These are phyloP conservation scores for Riparia riparia DNA, from an alignment of 2,113 vertebrate genomes.

Conservation along the genomic window DNA sequence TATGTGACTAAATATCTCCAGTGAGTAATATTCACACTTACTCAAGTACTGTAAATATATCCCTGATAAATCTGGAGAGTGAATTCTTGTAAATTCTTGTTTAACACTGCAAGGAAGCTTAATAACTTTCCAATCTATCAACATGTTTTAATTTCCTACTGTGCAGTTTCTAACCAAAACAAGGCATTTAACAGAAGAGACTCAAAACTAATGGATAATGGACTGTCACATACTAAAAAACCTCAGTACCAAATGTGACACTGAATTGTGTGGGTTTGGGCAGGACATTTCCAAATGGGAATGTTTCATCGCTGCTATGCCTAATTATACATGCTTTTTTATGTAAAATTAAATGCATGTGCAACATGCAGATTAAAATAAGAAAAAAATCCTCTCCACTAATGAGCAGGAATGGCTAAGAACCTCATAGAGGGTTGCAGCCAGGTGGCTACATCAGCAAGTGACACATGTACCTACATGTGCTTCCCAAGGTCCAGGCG, in stretches of 20 bases:
- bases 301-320: background rate
- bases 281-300: background rate
- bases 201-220: background rate
- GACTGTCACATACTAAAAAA: background rate
- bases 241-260: background rate
- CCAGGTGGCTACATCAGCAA: background rate
- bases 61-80: conserved; percentile 65
- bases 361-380: background rate
- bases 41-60: conserved; percentile 71
- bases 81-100: conserved; percentile 72
- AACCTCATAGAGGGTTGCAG: background rate
- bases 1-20: conserved; percentile 73
- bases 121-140: conserved; percentile 73
- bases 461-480: background rate
- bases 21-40: conserved; percentile 73
- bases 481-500: background rate
- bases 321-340: background rate
- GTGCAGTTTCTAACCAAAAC: background rate
- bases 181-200: conserved; percentile 23
- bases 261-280: background rate
- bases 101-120: conserved; percentile 68
- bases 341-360: background rate
- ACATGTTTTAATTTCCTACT: conserved; percentile 71
- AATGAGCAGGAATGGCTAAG: background rate
- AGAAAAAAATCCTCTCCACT: background rate